A percentile compares a stretch with the other conserved stretches of the same genome.
Conservation (phyloP, 35 echinoderm and acorn worm species). For the Diadema setosum region DNA sequence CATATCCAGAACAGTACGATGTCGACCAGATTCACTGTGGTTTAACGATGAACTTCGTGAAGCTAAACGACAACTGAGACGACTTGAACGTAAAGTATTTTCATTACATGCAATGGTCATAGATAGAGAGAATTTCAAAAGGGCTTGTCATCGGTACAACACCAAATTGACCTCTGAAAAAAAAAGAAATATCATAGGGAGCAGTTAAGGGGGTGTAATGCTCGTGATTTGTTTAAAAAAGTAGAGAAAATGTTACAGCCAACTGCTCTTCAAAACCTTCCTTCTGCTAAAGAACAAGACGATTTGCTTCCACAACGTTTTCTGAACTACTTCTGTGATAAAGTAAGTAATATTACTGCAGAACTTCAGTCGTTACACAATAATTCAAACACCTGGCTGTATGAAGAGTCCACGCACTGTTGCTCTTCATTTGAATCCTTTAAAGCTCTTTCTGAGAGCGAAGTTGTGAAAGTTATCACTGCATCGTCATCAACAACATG, state of each 20-base stretch:
- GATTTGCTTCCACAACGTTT: neutral
- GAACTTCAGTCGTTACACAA: too few relatives aligned
- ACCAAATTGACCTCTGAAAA: neutral
- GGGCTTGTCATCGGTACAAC: slow-evolving; percentile 33
- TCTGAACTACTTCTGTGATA: neutral
- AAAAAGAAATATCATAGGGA: slow-evolving; percentile 39
- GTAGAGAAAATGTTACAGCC: too few relatives aligned
- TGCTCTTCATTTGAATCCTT: neutral
- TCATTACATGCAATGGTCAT: slow-evolving; percentile 18
- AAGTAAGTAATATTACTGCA: neutral
- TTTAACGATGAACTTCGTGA: slow-evolving; percentile 30
- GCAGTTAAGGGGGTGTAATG: slow-evolving; percentile 20
- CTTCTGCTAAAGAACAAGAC: neutral
- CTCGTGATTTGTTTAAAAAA: neutral
- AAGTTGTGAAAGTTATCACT: too few relatives aligned
- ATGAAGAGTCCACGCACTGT: too few relatives aligned
- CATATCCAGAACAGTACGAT: too few relatives aligned
- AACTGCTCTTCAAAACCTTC: too few relatives aligned
- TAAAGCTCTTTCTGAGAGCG: neutral
- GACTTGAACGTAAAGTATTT: slow-evolving; percentile 36
- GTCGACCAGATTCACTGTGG: too few relatives aligned
- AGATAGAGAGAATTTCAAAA: too few relatives aligned
- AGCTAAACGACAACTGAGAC: slow-evolving; percentile 17
- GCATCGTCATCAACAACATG: too few relatives aligned
- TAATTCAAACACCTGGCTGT: too few relatives aligned